Evolutionary conservation across 2,113 vertebrate species (phyloP), one percentile per base, ranked within the genome.

Genomic region (Bubo bubo): DNA sequence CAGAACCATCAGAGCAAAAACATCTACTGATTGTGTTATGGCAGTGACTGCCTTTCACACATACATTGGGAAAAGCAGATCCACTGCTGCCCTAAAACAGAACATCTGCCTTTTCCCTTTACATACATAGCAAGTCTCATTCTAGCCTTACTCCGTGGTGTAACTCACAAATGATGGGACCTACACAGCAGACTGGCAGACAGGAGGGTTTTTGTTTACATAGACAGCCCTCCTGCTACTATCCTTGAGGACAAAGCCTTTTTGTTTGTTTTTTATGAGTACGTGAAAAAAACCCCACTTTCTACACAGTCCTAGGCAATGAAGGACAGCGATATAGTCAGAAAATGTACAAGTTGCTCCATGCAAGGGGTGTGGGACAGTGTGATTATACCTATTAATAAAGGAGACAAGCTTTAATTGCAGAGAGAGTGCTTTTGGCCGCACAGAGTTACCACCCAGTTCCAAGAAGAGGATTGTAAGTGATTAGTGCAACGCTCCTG

Each of bases 361-460:
- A 62, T 86, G 79, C 23, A 56, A 86, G 21, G 27, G 27, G 12
- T 71, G 43, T 79, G 64, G 12, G n/a, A 49, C 0, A 0, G 5
- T 60, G 35, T 87, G 77, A 66, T 91, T 91, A 77, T 68, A 72
- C 41, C 32, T 64, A 21, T 75, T 75, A 63, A 74, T 79, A 71
- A 91, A 64, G 39, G 39, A 95, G 70, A 87, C 8, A 59, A 71
- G 32, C 18, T 88, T 93, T 95, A 86, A 94, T 86, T 91, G 39
- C 62, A 75, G 41, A 0, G 0, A 60, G 53, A 72, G 32, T 87
- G 70, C 53, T 91, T 95, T 85, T 79, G 76, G 72, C 64, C 68
- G 43, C 10, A 8, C 39, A 50, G 39, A 81, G 43, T 68, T 94
- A 85, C 64, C 64, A 76, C 53, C 72, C 41, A 70, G 30, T 70